Evolutionary conservation across 2,113 vertebrate species (phyloP), one percentile per base, ranked within the genome.

Genomic region (Ariopsis seemanni): DNA sequence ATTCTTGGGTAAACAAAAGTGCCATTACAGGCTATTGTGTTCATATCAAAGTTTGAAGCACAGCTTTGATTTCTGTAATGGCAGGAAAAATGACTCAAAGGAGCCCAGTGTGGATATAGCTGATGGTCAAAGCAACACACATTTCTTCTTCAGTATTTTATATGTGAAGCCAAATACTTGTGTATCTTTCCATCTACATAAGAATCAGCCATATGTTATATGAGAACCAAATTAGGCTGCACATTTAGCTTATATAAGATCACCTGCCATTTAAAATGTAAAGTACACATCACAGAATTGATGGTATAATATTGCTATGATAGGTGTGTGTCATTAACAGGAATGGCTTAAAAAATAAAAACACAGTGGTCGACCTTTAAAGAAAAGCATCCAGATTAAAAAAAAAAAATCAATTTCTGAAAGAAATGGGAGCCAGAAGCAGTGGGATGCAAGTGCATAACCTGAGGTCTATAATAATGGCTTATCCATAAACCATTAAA

Each of bases 61-160:
- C 18, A 18, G 86, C 84, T 79, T 86, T 88, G 69, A 86, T 85
- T 85, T 85, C 72, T 83, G 34, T 90, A 58, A 85, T 87, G 77
- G 55, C 69, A 77, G 34, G 30, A 71, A n/a, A 89, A 85, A 85
- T 77, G 50, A 62, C 30, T 27, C 55, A 86, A 79, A 84, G 48
- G 15, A 71, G 85, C 10, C 58, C 52, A 50, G 25, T 69, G 34
- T 53, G 42, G 48, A 63, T 65, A 42, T 50, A 8, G 34, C 80
- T 83, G 78, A 77, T 27, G 81, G 60, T 84, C 20, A 17, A 80
- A 22, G 71, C 72, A 58, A 55, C 34, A 52, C 85, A 55, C 0
- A 67, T 55, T 62, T 53, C n/a, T 63, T 55, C 63, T 62, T 67
- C 58, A 25, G 1, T 30, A 53, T 55, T 78, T 79, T 42, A 42